These are phyloP conservation scores for Conomelus anceps DNA, from an alignment of 2,888 invertebrate genomes.

Conservation along the genomic window DNA sequence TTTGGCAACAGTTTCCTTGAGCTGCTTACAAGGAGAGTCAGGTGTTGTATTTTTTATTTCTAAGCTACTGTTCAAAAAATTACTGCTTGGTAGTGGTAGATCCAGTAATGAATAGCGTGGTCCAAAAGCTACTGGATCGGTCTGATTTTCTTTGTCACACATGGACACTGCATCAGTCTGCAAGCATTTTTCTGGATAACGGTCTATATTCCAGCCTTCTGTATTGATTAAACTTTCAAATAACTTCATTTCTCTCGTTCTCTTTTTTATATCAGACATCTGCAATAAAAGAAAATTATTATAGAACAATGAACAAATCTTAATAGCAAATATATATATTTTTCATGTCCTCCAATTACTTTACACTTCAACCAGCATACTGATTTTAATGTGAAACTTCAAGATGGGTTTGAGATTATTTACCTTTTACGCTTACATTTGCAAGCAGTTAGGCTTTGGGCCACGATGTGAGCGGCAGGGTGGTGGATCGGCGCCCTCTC, in stretches of 20 bases:
- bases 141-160: neutral
- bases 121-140: neutral
- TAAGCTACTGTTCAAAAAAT: neutral
- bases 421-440: no score
- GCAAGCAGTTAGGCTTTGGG: no score
- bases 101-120: neutral
- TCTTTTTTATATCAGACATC: neutral
- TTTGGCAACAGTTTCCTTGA: constrained; percentile 1
- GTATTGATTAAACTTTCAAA: neutral
- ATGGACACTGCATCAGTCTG: neutral
- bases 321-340: no score
- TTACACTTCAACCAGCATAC: no score
- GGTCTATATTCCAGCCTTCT: neutral
- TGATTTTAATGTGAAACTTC: no score
- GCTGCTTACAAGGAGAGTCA: neutral
- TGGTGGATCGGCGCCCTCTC: no score
- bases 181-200: neutral
- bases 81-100: neutral
- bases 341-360: no score
- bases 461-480: no score
- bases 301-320: no score
- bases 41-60: neutral
- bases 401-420: no score
- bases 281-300: no score
- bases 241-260: neutral